Conservation (phyloP, 2,888 invertebrate species). For the Thalpophila matura region DNA sequence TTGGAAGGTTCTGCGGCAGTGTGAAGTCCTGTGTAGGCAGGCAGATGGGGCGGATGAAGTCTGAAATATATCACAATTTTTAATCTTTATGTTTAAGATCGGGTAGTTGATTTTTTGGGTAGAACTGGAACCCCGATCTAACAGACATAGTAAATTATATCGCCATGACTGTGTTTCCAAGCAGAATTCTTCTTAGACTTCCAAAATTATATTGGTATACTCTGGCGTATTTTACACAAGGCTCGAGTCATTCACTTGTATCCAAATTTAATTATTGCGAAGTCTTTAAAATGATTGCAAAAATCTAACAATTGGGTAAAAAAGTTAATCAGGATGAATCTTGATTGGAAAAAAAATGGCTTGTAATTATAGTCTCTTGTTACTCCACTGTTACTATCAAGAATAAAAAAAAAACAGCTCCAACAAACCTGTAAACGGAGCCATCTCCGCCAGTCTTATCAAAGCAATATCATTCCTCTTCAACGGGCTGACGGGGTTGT, state of each 20-base stretch:
- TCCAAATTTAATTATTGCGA: too few species aligned
- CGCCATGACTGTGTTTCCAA: background rate
- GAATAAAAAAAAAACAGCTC: background rate
- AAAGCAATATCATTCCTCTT: slow-evolving; percentile 85
- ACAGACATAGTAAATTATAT: background rate
- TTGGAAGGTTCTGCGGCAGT: slow-evolving; percentile 17
- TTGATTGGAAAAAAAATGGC: background rate
- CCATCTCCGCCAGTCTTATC: slow-evolving; percentile 75
- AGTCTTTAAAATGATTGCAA: background rate
- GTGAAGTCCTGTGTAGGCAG: slow-evolving; percentile 53
- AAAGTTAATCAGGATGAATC: too few species aligned
- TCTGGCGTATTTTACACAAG: too few species aligned
- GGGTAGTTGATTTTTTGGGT: too few species aligned
- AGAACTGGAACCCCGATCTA: too few species aligned
- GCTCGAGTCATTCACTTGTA: too few species aligned
- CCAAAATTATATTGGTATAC: too few species aligned
- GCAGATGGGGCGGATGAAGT: slow-evolving; percentile 60
- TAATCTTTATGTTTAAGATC: background rate
- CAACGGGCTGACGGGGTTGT: slow-evolving; percentile 61
- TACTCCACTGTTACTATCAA: background rate
- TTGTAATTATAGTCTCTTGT: background rate
- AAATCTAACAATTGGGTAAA: background rate
- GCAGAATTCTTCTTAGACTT: background rate
- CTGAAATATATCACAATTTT: slow-evolving; percentile 31
- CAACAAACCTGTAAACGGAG: slow-evolving; percentile 56